A percentile compares a stretch with the other conserved stretches of the same genome.
phyloP scores from a whole-genome alignment of 2,888 invertebrate species.

The Ectemnius lituratus region DNA sequence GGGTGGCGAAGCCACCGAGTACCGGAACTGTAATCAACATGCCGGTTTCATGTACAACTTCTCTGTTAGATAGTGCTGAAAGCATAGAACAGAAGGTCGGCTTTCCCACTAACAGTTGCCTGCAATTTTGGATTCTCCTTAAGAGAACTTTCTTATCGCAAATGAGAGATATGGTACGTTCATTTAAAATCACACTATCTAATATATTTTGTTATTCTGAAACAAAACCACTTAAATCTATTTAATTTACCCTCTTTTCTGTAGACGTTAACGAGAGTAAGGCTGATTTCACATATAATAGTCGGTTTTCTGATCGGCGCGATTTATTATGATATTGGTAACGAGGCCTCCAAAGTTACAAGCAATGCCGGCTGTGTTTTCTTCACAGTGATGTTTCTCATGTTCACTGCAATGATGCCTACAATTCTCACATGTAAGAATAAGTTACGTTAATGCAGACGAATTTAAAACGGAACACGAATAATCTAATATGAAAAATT shows the following conservation, averaged over 20 bases:
- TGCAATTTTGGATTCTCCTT: slow-evolving; percentile 92
- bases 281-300: slow-evolving; percentile 91
- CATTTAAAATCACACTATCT: neutral
- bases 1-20: slow-evolving; percentile 71
- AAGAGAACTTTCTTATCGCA: slow-evolving; percentile 91
- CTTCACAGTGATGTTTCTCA: slow-evolving; percentile 96
- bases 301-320: slow-evolving; percentile 95
- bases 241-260: neutral
- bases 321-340: slow-evolving; percentile 95
- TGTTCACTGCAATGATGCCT: slow-evolving; percentile 99
- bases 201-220: neutral
- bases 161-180: slow-evolving; percentile 82
- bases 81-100: slow-evolving; percentile 85
- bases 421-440: slow-evolving; percentile 97
- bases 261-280: slow-evolving; percentile 92
- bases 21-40: slow-evolving; percentile 70
- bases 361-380: slow-evolving; percentile 98
- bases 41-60: slow-evolving; percentile 85
- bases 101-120: slow-evolving; percentile 89
- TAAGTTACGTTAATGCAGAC: neutral
- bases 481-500: neutral
- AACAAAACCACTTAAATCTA: no score
- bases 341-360: slow-evolving; percentile 95
- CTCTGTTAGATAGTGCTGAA: slow-evolving; percentile 85
- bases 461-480: neutral